Evolutionary conservation across 2,113 vertebrate genomes (phyloP).

Genomic region (Meleagris gallopavo): DNA sequence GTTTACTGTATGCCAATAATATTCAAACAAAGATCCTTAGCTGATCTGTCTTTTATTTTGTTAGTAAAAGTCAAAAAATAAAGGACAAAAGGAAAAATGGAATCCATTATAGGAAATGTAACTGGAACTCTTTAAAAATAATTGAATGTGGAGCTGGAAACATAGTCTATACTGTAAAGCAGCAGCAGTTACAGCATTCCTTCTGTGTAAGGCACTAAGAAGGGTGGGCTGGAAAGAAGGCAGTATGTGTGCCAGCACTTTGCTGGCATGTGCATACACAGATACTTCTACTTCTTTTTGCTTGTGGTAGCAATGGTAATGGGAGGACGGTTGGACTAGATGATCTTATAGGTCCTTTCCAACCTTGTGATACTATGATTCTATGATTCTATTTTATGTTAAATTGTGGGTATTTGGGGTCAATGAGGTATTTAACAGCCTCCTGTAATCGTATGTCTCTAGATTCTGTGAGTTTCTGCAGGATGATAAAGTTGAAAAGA

Average conservation of each 20-base stretch:
- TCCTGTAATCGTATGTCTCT: not conserved
- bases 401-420: not conserved
- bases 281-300: not conserved
- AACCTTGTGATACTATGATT: no score
- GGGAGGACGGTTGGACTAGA: no score
- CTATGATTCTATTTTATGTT: not conserved
- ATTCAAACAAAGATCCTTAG: conserved; percentile 23
- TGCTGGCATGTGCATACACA: not conserved
- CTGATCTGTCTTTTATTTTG: conserved; percentile 14
- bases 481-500: not conserved
- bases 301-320: no score
- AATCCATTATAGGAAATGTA: not conserved
- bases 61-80: not conserved
- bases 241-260: not conserved
- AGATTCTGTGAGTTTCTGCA: not conserved
- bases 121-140: conserved; percentile 4
- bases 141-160: not conserved
- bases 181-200: not conserved
- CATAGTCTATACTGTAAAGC: not conserved
- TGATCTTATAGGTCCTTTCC: no score
- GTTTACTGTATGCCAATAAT: conserved; percentile 25
- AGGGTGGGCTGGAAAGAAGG: not conserved
- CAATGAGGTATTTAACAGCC: not conserved
- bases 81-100: conserved; percentile 2
- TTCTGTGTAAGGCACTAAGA: not conserved